Base-by-base conservation (phyloP, 2,888 invertebrate species). In the Meloe dianella region DNA sequence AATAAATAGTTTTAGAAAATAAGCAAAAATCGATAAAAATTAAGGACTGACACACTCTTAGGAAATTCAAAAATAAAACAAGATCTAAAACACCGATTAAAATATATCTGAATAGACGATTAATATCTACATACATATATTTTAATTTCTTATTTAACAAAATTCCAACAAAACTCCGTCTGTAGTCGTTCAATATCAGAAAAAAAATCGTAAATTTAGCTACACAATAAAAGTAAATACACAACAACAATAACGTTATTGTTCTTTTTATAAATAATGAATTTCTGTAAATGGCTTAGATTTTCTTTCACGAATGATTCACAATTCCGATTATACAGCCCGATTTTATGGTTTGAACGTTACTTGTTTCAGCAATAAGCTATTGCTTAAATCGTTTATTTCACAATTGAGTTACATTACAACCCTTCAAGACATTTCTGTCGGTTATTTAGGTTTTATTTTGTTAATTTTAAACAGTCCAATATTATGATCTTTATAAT, bases 221-320 rank as follows among this genome's bases (percentile, higher is more conserved):
- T 35, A 17, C n/a, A 41, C 41, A 41, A 41, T 5, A 41, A 41
- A 41, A n/a, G 4, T n/a, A 1, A 47, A 17, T 8, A 20, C 38
- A 38, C 14, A n/a, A 41, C n/a, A 41, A 41, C 38, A 41, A 41
- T 41, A n/a, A 41, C 20, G 47, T 47, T 47, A 47, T 47, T 47
- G 47, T 47, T 47, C 47, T 3, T 35, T 47, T 20, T 47, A 5
- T 20, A 47, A 47, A 47, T 47, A 47, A 47, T 20, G 47, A 47
- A 20, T 47, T 47, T 47, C 9, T 47, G 10, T 47, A 47, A 47
- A 47, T 47, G 47, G 47, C 10, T 47, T 47, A 20, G 47, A 47
- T 47, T 47, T 47, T 47, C 47, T 47, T 47, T 47, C 3, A 47
- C 5, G 20, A 47, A 47, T 47, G 41, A 41, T 41, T 41, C 47